Base-by-base conservation (phyloP, 64 coral and sea anemone species). In the Porites australiensis region DNA sequence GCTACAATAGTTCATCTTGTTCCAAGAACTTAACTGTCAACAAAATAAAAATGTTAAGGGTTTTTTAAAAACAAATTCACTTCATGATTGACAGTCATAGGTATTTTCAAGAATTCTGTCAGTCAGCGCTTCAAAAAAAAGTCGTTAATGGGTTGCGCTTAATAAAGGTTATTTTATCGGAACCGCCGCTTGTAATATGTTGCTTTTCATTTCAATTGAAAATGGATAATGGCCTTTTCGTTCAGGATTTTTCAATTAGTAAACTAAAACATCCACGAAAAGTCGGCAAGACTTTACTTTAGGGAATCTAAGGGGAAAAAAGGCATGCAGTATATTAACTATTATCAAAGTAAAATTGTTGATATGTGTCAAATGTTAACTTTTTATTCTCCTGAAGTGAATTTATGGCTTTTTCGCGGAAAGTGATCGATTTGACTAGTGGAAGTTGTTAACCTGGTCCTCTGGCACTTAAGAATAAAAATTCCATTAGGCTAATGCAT, bases 21-120 rank as follows among this genome's bases (percentile, higher is more conserved):
- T 7, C 15, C 47, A 65, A 83, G 78, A 16, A 62, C 79, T 68
- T 68, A 69, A 9, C 81, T 84, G 81, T 67, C 63, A 84, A 51
- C 45, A 64, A 50, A 50, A 84, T 82, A 45, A 68, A 47, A 50
- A 83, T 16, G 11, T 23, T 51, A 45, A 47, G 18, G 44, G 64
- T 47, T 54, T 84, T 13, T 18, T 16, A 60, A 48, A 64, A 84
- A 22, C 21, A 64, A 51, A 68, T 3, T 45, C 22, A 65, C 47
- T 50, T 51, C 69, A 12, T 13, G 45, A 68, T 51, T 68, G 16
- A n/a, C 60, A 82, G 47, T 82, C 43, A 84, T 20, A 5, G 10
- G 9, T 9, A 22, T 64, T 57, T 57, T 57, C 54, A 12, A 64
- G 63, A 63, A 50, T 68, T 69, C 15, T 51, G 64, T 69, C 62